A percentile compares a stretch with the other conserved stretches of the same genome.
phyloP scores from a whole-genome alignment of 1,140 invertebrate genomes.

The Atta cephalotes region DNA sequence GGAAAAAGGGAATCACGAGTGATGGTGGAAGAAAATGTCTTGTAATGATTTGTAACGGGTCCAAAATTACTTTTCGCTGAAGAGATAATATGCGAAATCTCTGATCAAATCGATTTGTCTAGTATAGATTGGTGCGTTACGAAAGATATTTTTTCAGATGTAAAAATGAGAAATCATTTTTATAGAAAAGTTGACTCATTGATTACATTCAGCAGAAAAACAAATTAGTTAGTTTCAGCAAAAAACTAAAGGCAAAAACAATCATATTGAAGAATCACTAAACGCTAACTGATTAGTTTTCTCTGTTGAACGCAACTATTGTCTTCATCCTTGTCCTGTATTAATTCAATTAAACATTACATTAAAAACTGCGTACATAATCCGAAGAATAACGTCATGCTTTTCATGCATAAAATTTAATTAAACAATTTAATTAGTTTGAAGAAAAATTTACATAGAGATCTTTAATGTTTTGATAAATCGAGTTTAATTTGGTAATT shows the following conservation, averaged over 20 bases:
- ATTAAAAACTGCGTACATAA: neutral
- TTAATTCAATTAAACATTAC: conserved; percentile 4
- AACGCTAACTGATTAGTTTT: no score
- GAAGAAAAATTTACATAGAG: neutral
- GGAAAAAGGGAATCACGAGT: conserved; percentile 53
- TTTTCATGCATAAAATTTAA: neutral
- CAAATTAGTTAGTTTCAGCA: no score
- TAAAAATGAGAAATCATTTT: neutral
- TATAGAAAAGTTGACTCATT: conserved; percentile 1
- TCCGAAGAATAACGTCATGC: neutral
- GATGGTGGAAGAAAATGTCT: conserved; percentile 5
- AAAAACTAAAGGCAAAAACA: no score
- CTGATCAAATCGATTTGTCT: neutral
- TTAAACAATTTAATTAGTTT: neutral
- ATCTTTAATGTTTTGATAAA: conserved; percentile 8
- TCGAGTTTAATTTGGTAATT: neutral
- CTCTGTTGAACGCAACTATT: no score
- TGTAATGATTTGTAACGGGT: neutral
- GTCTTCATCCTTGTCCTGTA: neutral
- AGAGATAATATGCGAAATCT: neutral
- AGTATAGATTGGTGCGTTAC: neutral
- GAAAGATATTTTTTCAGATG: neutral
- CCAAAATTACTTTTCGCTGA: conserved; percentile 11
- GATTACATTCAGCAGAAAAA: no score
- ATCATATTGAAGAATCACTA: no score